Evolutionary conservation across 2,888 invertebrate species (phyloP).

Genomic region (Orthosia gothica): DNA sequence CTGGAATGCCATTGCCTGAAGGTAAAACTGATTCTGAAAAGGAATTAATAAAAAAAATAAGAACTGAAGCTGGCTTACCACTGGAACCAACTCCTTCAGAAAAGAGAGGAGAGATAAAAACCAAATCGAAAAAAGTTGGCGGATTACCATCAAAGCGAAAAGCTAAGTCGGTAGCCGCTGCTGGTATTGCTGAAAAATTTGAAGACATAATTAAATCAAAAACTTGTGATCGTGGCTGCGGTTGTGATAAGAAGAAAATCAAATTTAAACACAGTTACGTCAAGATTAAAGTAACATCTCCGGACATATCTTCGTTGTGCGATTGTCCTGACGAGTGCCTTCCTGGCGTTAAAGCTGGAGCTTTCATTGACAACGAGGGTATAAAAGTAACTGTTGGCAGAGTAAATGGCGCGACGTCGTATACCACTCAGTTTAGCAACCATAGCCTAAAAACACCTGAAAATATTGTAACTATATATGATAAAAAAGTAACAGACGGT

Average conservation of each 20-base stretch:
- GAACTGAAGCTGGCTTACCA: slow-evolving; percentile 68
- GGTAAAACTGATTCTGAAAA: slow-evolving; percentile 78
- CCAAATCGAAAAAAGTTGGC: slow-evolving; percentile 73
- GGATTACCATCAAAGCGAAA: slow-evolving; percentile 62
- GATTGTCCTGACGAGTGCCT: slow-evolving; percentile 84
- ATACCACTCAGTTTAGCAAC: slow-evolving; percentile 51
- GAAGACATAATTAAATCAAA: slow-evolving; percentile 81
- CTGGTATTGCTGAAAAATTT: slow-evolving; percentile 71
- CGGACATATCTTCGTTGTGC: slow-evolving; percentile 83
- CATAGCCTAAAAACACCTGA: slow-evolving; percentile 3
- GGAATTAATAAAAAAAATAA: slow-evolving; percentile 72
- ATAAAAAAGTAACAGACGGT: slow-evolving; percentile 15
- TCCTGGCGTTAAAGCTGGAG: slow-evolving; percentile 81
- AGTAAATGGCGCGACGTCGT: slow-evolving; percentile 75
- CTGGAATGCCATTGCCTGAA: slow-evolving; percentile 77
- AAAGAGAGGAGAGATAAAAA: slow-evolving; percentile 72
- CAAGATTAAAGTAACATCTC: slow-evolving; percentile 84
- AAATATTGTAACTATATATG: slow-evolving; percentile 30
- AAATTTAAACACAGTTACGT: slow-evolving; percentile 86
- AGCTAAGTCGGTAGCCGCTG: slow-evolving; percentile 64
- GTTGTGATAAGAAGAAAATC: slow-evolving; percentile 85
- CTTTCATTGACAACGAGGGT: slow-evolving; percentile 82
- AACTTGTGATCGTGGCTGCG: slow-evolving; percentile 82
- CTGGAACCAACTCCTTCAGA: slow-evolving; percentile 72
- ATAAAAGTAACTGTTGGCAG: slow-evolving; percentile 85